phyloP scores from a whole-genome alignment of 2,888 invertebrate species.

The Xestia ashworthii region DNA sequence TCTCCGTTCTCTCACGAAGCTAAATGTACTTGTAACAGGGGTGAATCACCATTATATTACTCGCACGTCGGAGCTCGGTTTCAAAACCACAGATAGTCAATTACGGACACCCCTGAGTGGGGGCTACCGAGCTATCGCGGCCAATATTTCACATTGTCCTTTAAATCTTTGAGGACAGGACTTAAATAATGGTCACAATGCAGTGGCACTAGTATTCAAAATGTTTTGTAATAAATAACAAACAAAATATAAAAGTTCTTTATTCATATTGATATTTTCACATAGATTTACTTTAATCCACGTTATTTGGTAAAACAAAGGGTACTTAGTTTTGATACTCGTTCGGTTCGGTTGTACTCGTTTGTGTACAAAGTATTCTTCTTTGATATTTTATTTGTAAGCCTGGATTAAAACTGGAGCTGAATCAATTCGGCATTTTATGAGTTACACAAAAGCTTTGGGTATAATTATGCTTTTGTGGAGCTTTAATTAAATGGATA shows the following conservation, averaged over 20 bases:
- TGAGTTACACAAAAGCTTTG: conserved; percentile 32
- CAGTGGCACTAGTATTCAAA: conserved; percentile 12
- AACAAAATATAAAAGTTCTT: conserved; percentile 5
- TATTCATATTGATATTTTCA: conserved; percentile 24
- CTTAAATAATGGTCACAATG: conserved; percentile 15
- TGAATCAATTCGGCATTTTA: conserved; percentile 20
- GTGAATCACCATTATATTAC: conserved; percentile 59
- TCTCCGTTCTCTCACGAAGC: conserved; percentile 42
- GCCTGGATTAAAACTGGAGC: conserved; percentile 26
- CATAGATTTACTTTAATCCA: conserved; percentile 37
- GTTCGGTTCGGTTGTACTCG: conserved; percentile 26
- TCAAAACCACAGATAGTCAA: conserved; percentile 60
- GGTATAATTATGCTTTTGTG: conserved; percentile 12
- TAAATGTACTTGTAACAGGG: conserved; percentile 51
- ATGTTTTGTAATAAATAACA: conserved; percentile 20
- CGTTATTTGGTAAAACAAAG: conserved; percentile 21
- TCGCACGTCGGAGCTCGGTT: conserved; percentile 44
- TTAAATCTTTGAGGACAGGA: conserved; percentile 38
- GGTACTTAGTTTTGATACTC: conserved; percentile 43
- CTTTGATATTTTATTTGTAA: conserved; percentile 47
- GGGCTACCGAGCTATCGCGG: conserved; percentile 41
- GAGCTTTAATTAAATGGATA: conserved; percentile 15
- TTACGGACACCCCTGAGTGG: conserved; percentile 50
- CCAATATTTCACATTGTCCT: conserved; percentile 53
- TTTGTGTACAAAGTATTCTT: conserved; percentile 32